Evolutionary conservation across 2,888 invertebrate species (phyloP).

Genomic region (Abrostola tripartita): DNA sequence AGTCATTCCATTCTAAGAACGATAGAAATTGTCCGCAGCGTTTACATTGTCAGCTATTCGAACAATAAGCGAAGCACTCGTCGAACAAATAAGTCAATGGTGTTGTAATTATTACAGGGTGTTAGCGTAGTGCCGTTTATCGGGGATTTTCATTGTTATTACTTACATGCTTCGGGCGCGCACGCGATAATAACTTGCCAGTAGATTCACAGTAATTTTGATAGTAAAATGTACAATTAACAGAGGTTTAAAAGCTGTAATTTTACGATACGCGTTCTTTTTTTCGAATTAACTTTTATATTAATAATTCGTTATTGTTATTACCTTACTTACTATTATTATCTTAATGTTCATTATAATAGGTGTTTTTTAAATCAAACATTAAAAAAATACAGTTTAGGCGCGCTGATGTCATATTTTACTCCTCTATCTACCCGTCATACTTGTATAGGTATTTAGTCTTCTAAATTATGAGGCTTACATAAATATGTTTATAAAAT

Average conservation of each 20-base stretch:
- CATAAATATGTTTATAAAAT: no score
- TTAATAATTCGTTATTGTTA: neutral
- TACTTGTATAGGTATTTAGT: no score
- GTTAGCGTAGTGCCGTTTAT: conserved; percentile 67
- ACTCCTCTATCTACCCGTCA: no score
- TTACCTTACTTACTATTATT: neutral
- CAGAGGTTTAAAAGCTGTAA: conserved; percentile 51
- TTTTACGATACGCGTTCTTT: conserved; percentile 31
- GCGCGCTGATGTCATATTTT: no score
- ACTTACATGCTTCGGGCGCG: conserved; percentile 64
- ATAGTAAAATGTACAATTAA: conserved; percentile 57
- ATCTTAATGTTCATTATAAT: no score
- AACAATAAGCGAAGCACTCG: conserved; percentile 69
- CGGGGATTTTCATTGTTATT: conserved; percentile 69
- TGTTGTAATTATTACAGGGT: conserved; percentile 71
- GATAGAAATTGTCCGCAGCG: conserved; percentile 48
- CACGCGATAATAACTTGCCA: conserved; percentile 63
- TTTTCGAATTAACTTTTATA: conserved; percentile 29
- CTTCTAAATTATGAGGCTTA: no score
- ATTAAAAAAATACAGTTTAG: no score
- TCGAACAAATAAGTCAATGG: conserved; percentile 71
- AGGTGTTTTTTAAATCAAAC: neutral
- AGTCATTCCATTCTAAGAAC: conserved; percentile 76
- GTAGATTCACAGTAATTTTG: conserved; percentile 60
- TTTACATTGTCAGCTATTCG: conserved; percentile 68